Base-by-base conservation (phyloP, 2,888 invertebrate genomes). In the Drosophila nr. medialis region DNA sequence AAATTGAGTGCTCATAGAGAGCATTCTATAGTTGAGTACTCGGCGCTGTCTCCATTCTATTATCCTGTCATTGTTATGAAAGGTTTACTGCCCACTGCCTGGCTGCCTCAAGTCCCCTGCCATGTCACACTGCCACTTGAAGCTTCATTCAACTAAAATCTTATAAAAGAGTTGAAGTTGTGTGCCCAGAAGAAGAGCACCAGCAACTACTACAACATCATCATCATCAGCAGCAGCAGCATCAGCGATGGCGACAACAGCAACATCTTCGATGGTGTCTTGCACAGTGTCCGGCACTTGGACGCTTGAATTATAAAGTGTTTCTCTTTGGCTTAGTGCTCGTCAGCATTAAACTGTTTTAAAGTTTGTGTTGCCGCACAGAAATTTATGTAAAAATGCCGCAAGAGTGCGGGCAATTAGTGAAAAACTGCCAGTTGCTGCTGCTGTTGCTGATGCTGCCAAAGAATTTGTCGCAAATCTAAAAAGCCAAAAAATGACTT, bases 401-500 rank as follows among this genome's bases (percentile, higher is more conserved):
- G 63, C 89, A 80, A 72, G 71, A 83, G 67, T 83, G 86, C 74
- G 75, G 89, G 81, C 90, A 86, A 86, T 86, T 86, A 86, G 85
- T 80, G 86, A 68, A 72, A 56, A 15, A 15, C 56, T 56, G 56
- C 30, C 56, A 56, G 56, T 56, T 65, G 66, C 11, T 74, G 65
- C 4, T 63, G 67, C 56, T 54, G 66, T 18, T 62, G 56, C 36
- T 54, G 55, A 7, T 66, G 70, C 56, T 59, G 72, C 71, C 68
- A 69, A 48, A 72, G 79, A 88, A 89, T 86, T 86, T 86, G 90
- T 86, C 86, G 90, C 79, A 90, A 86, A 90, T 90, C 77, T 88
- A 86, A 90, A 86, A 86, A 88, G 90, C 90, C 90, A 86, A 86
- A 90, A 90, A 89, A 89, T 86, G 90, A 90, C 90, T 86, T 90